Base-by-base conservation (phyloP, 2,113 vertebrate genomes). In the Meleagris gallopavo region DNA sequence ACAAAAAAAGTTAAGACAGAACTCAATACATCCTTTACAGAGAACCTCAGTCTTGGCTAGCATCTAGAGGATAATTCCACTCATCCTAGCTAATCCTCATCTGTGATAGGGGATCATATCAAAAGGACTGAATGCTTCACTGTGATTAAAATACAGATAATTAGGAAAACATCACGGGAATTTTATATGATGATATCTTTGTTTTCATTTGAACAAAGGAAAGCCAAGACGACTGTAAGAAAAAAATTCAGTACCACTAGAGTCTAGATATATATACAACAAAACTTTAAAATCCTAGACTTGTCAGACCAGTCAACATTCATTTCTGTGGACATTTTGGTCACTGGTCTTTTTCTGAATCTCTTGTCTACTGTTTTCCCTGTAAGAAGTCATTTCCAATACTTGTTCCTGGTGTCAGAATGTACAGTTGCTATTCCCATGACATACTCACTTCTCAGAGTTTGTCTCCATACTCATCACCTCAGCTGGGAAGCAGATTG, bases 371-470 rank as follows among this genome's bases (percentile, higher is more conserved):
- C 86, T 78, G 62, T 93, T 92, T 96, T 94, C 66, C 58, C 81
- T 93, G 83, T 95, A 86, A 95, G 43, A 92, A 90, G 86, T 96
- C 94, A 95, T 86, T 86, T 83, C 62, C 90, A 94, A 94, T 90
- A 92, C 83, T 96, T 90, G 83, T 90, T 96, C 86, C 62, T 84
- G 62, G 46, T 61, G 38, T 78, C 46, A 40, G 75, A 78, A 78
- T 46, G 41, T 84, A 76, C 57, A 67, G 30, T 55, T 89, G 66
- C 80, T 95, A 84, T 45, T 95, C 95, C 76, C 95, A 75, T 79
- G 94, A 92, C 83, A 92, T 46, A 52, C 34, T 95, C 94, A 52
- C 41, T 95, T 95, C 94, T 92, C 88, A 96, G 80, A 88, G 18
- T 78, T 75, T 93, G 80, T 78, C 77, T 95, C 88, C 88, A 83